A percentile compares a stretch with the other conserved stretches of the same genome.
Conservation (phyloP, 2,113 vertebrate species). For the Ictalurus furcatus region DNA sequence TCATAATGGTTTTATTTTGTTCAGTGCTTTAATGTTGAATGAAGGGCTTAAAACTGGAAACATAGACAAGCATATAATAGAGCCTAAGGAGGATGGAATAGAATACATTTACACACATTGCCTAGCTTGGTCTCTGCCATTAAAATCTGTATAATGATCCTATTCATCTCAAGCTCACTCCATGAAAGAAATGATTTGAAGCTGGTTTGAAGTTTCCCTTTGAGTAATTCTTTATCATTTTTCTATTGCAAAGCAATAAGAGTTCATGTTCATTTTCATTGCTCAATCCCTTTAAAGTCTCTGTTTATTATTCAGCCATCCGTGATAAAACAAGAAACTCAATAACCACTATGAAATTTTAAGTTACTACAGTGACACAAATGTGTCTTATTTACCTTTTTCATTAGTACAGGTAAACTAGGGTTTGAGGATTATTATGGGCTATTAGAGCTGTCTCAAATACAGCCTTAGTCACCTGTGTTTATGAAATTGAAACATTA, state of each 20-base stretch:
- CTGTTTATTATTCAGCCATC: slow-evolving; percentile 4
- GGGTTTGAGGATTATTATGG: not conserved
- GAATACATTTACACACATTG: not conserved
- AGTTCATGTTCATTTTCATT: not conserved
- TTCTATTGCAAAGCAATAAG: not conserved
- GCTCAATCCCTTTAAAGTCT: not conserved
- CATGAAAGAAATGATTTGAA: not conserved
- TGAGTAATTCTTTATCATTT: not conserved
- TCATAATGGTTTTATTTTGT: slow-evolving; percentile 1
- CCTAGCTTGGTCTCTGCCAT: not conserved
- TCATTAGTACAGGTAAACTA: not conserved
- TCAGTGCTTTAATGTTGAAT: not conserved
- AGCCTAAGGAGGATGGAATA: not conserved
- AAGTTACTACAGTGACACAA: not conserved
- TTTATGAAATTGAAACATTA: slow-evolving; percentile 57
- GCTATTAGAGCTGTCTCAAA: not conserved
- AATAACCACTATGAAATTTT: not conserved
- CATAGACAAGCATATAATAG: not conserved
- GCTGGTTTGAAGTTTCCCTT: not conserved
- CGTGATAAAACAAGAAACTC: not conserved
- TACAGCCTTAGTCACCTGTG: slow-evolving; percentile 34
- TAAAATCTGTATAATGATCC: not conserved
- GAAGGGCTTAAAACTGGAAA: not conserved
- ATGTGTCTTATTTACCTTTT: not conserved
- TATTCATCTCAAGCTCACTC: not conserved